Base-by-base conservation (phyloP, 2,113 vertebrate species). In the Pungitius pungitius region DNA sequence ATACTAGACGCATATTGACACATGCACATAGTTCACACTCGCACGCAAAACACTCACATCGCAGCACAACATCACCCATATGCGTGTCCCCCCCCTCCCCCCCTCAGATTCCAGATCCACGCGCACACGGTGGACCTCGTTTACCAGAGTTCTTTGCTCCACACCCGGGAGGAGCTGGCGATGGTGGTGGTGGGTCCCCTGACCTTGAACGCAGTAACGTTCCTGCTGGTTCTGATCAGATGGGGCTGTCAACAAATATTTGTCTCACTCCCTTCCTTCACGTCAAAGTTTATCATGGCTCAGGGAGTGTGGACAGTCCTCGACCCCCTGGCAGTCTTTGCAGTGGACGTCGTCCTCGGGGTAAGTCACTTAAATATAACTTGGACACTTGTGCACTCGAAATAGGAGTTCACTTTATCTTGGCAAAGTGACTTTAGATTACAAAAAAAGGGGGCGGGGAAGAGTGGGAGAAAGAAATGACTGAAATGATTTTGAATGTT, bases 331-430 rank as follows among this genome's bases (percentile, higher is more conserved):
- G 96, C 96, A 8, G 94, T 98, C 91, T 96, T 98, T 82, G 58
- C 95, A 91, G 96, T 98, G 93, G 97, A 99, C 92, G 90, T 89
- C 81, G 51, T 96, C 96, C 96, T 98, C 88, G 96, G 97, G 97
- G 96, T 99, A 97, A 98, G 98, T 98, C 95, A 95, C 94, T 95
- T 95, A 95, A 95, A 92, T 96, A 96, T 96, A 96, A 96, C 93
- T 91, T 91, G 92, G 85, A 94, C 89, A 91, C 90, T 93, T 93
- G 88, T 94, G 91, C 94, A 92, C 91, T 95, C 94, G 93, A 95
- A 87, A 93, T 89, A 94, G 95, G 94, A 92, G 90, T 95, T 95
- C 90, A 91, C 92, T 94, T 94, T 94, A 94, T 94, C 93, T 91
- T 90, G 82, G 90, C 91, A 94, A 94, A 94, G 93, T 94, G 91